These are phyloP conservation scores for Phragmatobia fuliginosa DNA, from an alignment of 2,888 invertebrate genomes.

Conservation along the genomic window DNA sequence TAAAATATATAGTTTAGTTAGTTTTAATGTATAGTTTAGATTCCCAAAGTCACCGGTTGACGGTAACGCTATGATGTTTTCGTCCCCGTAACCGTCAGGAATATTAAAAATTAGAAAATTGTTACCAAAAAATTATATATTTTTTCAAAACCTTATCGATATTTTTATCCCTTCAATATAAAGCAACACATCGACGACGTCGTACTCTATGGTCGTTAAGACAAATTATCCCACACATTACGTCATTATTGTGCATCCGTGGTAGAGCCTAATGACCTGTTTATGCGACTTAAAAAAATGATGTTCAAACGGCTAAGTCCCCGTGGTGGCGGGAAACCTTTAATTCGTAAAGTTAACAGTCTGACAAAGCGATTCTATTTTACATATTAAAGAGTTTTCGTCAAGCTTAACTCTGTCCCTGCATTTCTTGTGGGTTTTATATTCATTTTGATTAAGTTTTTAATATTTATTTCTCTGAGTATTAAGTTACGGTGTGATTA, in stretches of 20 bases:
- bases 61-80: not conserved
- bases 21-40: too few relatives aligned
- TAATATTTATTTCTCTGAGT: not conserved
- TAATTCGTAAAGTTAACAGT: slow-evolving; percentile 5
- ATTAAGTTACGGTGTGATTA: not conserved
- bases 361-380: not conserved
- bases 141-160: slow-evolving; percentile 19
- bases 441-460: not conserved
- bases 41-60: not conserved
- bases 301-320: not conserved
- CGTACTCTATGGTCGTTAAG: slow-evolving; percentile 22
- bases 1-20: too few relatives aligned
- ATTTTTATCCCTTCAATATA: slow-evolving; percentile 22
- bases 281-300: slow-evolving; percentile 17
- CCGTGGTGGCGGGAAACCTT: not conserved
- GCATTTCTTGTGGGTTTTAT: not conserved
- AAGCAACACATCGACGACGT: slow-evolving; percentile 8
- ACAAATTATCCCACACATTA: slow-evolving; percentile 28
- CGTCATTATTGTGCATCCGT: slow-evolving; percentile 30
- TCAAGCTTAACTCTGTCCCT: not conserved
- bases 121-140: not conserved
- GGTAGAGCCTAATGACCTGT: slow-evolving; percentile 24
- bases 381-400: not conserved
- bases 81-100: not conserved
- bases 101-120: not conserved